Percentiles rank a stretch among this genome's conserved stretches.
Evolutionary conservation across 2,113 vertebrate genomes (phyloP).

Genomic region (Cynocephalus volans): DNA sequence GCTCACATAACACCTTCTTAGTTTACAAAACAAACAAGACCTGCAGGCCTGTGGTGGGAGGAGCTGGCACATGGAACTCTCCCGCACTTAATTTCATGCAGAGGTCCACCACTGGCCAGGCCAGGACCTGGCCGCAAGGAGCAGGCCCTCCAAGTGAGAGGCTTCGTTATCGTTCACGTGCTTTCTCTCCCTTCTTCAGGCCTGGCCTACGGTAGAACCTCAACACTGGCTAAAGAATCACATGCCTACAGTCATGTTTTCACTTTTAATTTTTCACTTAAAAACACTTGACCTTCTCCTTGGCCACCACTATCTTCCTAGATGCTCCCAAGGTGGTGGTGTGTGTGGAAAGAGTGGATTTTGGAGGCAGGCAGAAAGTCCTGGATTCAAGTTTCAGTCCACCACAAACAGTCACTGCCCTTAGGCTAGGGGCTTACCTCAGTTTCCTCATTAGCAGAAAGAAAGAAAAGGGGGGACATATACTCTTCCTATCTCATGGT

Average conservation of each 20-base stretch:
- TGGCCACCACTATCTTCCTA: background rate
- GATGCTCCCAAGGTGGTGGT: accelerated
- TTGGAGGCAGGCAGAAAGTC: background rate
- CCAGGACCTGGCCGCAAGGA: background rate
- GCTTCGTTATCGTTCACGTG: accelerated
- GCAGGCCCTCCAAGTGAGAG: accelerated
- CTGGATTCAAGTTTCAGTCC: background rate
- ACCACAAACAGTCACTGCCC: background rate
- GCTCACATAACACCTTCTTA: background rate
- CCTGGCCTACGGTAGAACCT: too few relatives aligned
- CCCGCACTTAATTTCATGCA: too few relatives aligned
- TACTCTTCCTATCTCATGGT: background rate
- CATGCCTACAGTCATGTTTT: background rate
- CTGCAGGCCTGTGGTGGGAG: background rate
- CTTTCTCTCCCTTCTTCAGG: background rate
- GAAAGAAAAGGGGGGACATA: background rate
- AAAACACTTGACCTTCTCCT: background rate
- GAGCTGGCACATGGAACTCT: background rate
- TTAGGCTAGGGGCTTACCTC: background rate
- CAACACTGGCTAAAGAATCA: background rate
- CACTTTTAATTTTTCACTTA: background rate
- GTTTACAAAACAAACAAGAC: background rate
- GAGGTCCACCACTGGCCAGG: background rate
- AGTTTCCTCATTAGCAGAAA: background rate
- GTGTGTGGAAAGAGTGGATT: background rate